phyloP scores from a whole-genome alignment of 2,888 invertebrate species.

The Trisateles emortualis region DNA sequence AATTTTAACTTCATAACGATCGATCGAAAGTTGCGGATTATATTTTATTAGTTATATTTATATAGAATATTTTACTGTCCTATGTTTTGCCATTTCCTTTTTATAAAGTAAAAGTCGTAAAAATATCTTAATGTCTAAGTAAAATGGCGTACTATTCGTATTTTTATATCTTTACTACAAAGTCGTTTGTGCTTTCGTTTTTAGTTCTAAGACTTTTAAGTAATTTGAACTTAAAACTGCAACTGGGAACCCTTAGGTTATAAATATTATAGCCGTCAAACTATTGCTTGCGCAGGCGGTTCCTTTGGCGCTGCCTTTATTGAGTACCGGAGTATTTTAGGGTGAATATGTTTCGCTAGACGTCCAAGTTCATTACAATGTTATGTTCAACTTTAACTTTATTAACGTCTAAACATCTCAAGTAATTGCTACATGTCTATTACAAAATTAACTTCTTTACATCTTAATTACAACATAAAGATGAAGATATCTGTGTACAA shows the following conservation, averaged over 20 bases:
- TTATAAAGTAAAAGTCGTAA: no score
- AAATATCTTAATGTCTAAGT: not conserved
- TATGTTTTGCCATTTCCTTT: no score
- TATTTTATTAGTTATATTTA: no score
- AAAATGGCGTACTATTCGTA: not conserved
- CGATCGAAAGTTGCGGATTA: no score
- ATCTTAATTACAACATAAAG: not conserved
- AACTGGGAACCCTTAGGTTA: not conserved
- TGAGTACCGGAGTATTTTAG: not conserved
- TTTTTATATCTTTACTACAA: not conserved
- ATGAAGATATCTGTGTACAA: no score
- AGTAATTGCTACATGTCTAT: not conserved
- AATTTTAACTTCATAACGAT: no score
- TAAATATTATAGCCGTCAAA: conserved; percentile 5
- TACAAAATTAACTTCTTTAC: not conserved
- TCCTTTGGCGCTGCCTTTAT: not conserved
- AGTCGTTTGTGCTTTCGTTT: not conserved
- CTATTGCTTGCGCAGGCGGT: not conserved
- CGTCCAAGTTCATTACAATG: not conserved
- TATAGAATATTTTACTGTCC: no score
- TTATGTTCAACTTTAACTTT: not conserved
- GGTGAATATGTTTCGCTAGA: not conserved
- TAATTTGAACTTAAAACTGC: not conserved
- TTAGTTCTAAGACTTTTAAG: not conserved
- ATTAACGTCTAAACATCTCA: not conserved